Evolutionary conservation across 2,797 vertebrate species (phyloP), one percentile per base, ranked within the genome.

Genomic region (Megaceryle alcyon): DNA sequence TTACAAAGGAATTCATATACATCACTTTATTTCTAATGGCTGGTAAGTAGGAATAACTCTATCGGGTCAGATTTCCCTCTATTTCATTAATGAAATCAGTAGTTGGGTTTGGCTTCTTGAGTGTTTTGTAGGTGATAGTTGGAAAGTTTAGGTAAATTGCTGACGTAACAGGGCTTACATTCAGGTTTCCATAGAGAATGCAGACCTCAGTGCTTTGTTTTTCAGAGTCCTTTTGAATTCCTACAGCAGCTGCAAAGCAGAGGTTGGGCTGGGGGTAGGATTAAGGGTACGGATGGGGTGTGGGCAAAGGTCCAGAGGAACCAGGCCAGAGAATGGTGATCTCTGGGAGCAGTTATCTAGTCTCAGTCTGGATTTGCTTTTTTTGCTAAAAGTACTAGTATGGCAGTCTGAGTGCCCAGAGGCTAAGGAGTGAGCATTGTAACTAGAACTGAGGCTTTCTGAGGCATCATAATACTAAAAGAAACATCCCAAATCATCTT

Each of bases 181-280:
- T 85, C 31, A 33, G 26, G 83, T 94, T 96, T 94, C 93, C 75
- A 79, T 59, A 85, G 82, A 88, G 92, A 88, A 92, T 70, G 83
- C 66, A 88, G 90, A 54, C 48, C 48, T 73, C 1, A 0, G 64
- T 46, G 81, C 90, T 93, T 96, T 96, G 90, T 93, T 96, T 92
- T 63, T 26, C 59, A 23, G 80, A 43, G 54, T 29, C 64, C 51
- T 88, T 96, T 88, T 80, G 61, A 92, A 68, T 79, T 88, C 51
- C 31, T 86, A 39, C 59, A 80, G 95, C 77, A 82, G 90, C 51
- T 88, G 82, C 4, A 10, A 83, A 82, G 65, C 70, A 84, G 85
- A 93, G 86, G 73, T 76, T 94, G 85, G 85, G 88, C 66, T 92
- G 57, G 29, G 75, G 7, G 26, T 76, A 69, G 92, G 77, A 79